Base-by-base conservation (phyloP, 2,888 invertebrate species). In the Hedya salicella region DNA sequence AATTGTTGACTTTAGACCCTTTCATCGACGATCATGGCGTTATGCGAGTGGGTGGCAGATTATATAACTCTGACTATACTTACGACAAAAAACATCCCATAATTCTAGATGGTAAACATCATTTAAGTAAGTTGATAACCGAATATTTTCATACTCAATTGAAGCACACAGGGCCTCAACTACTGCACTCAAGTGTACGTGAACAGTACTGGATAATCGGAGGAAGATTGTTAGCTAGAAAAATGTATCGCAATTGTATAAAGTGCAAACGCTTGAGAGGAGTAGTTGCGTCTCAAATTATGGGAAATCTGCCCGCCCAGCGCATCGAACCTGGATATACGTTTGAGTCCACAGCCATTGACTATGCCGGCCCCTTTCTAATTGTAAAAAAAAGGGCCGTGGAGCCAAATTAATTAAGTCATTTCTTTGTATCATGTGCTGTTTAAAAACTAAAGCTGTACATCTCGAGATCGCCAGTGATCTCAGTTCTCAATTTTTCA, bases 331-430 rank as follows among this genome's bases (percentile, higher is more conserved):
- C 42, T 8, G 25, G 11, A 2, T 69, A 21, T 52, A 63, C 69
- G 0, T 73, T 71, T 46, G 57, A 73, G 17, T 19, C 42, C 1
- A 16, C 13, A 11, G 70, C 68, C 8, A 57, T 36, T 9, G 73
- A 73, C 49, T 68, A 70, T 44, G 69, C 67, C 3, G 72, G 72
- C 2, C 71, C 73, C 0, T 68, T 71, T 32, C 5, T 25, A 25
- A 25, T 25, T 25, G 25, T 25, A 25, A 25, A 25, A 25, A 25
- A 25, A 25, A 25, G 25, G 25, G 25, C 25, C 25, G 25, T 5
- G 25, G 25, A 25, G 25, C 25, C 2, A 25, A 25, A 25, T 25
- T 25, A 25, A 25, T 25, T 25, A 25, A 25, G 25, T 25, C 25
- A 25, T 25, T 25, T 25, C 5, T 25, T 3, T 25, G 25, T 25